Conservation (phyloP, 2,797 vertebrate species). For the Eulemur coronatus region DNA sequence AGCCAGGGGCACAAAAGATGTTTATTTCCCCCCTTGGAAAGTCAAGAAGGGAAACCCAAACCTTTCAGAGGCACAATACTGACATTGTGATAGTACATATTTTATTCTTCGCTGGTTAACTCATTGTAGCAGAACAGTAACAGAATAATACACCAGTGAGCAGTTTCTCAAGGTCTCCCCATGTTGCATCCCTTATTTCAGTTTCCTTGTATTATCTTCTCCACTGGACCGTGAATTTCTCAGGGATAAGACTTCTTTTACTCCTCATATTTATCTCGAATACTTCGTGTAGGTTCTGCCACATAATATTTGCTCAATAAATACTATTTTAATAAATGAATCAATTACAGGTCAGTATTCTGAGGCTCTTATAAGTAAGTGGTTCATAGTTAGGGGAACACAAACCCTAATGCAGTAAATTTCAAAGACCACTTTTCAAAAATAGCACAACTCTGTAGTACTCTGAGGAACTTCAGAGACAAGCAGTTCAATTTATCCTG, state of each 20-base stretch:
- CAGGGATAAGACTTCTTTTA: not conserved
- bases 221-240: not conserved
- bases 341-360: not conserved
- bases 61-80: not conserved
- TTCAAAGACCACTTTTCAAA: slow-evolving; percentile 49
- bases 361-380: not conserved
- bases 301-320: slow-evolving; percentile 40
- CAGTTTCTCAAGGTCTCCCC: not conserved
- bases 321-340: slow-evolving; percentile 35
- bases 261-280: not conserved
- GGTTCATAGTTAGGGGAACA: not conserved
- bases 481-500: slow-evolving; percentile 35
- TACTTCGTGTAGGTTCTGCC: not conserved
- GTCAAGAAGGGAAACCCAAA: not conserved
- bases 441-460: not conserved
- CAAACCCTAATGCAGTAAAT: not conserved
- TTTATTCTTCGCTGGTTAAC: not conserved
- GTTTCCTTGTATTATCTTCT: not conserved
- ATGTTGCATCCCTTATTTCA: not conserved
- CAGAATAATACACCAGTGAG: not conserved
- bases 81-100: not conserved
- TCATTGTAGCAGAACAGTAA: not conserved
- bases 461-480: slow-evolving; percentile 23
- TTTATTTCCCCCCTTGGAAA: not conserved
- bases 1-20: not conserved